Percentiles rank a stretch among this genome's conserved stretches.
Conservation (phyloP, 2,888 invertebrate species). For the Trichopria drosophilae region DNA sequence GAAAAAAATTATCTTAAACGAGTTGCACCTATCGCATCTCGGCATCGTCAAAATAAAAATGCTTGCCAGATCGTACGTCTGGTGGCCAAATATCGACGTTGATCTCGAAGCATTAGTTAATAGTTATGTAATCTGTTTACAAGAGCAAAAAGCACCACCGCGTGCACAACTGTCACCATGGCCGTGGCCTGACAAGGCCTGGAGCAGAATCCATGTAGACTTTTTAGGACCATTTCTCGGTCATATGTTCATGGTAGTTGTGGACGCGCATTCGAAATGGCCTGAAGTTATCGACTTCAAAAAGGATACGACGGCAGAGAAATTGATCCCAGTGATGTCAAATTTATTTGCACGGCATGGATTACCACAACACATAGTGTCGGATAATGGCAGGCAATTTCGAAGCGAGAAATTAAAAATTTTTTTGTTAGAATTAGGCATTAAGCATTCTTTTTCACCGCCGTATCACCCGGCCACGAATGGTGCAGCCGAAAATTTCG, state of each 20-base stretch:
- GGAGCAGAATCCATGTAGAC: slow-evolving; percentile 22
- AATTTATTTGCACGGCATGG: slow-evolving; percentile 31
- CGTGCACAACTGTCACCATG: slow-evolving; percentile 19
- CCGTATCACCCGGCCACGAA: slow-evolving; percentile 34
- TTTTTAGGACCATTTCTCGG: slow-evolving; percentile 24
- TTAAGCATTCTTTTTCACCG: slow-evolving; percentile 26
- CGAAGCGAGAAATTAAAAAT: not conserved
- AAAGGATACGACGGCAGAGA: slow-evolving; percentile 1
- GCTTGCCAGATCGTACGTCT: not conserved
- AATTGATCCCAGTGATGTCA: slow-evolving; percentile 8
- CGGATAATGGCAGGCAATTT: slow-evolving; percentile 33
- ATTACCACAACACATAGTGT: slow-evolving; percentile 26
- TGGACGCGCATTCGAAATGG: slow-evolving; percentile 25
- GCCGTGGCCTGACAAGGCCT: slow-evolving; percentile 20
- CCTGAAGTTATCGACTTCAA: slow-evolving; percentile 21
- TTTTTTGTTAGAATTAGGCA: slow-evolving; percentile 2
- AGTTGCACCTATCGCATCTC: not conserved
- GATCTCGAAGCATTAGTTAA: not conserved
- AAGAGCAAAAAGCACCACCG: slow-evolving; percentile 17
- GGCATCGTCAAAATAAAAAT: slow-evolving; percentile 10
- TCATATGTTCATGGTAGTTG: slow-evolving; percentile 21
- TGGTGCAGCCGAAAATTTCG: slow-evolving; percentile 26
- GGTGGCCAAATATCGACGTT: slow-evolving; percentile 6
- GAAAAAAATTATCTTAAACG: not conserved
- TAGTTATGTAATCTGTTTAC: slow-evolving; percentile 15